Base-by-base conservation (phyloP, 2,113 vertebrate species). In the Tenebrosternarchus preto region DNA sequence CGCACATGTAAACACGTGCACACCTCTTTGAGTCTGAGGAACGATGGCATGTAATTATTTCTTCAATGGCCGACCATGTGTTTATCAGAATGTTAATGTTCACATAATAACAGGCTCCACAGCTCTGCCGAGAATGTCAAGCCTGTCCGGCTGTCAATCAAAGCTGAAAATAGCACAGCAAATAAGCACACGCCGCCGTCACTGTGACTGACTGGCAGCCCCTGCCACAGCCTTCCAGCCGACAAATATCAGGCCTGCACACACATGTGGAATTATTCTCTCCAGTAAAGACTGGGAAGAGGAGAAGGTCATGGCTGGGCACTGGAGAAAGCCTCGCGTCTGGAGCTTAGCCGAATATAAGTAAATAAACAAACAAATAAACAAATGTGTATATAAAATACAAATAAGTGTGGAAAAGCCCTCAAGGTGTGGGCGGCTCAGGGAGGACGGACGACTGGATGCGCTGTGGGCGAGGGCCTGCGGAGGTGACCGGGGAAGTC, bases 81-180 rank as follows among this genome's bases (percentile, higher is more conserved):
- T 98, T 97, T 97, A 97, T 97, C 95, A 94, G 96, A 97, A 99
- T 97, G 96, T 97, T 97, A 98, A 98, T 97, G 96, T 95, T 95
- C 92, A 94, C 94, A 93, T 98, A 98, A 98, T 97, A 96, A 96
- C 96, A 97, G 96, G 93, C 94, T 97, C 93, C 71, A 84, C 94
- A 91, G 93, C 84, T 92, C 91, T 79, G 85, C 93, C 78, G 93
- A 92, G 92, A 95, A 95, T 96, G 95, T 95, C 95, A 96, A 91
- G 94, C 93, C 94, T 93, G 94, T 93, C 93, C 91, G 92, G 91
- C 91, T 88, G 95, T 95, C 97, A 97, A 94, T 98, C 97, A 96
- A 91, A 80, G 87, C 93, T 92, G 91, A 94, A 94, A 96, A 96
- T 94, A 95, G 95, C 94, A 95, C 91, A 87, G 89, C 93, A 95